Evolutionary conservation across 2,888 invertebrate species (phyloP).

Genomic region (Lacanobia wlatinum): DNA sequence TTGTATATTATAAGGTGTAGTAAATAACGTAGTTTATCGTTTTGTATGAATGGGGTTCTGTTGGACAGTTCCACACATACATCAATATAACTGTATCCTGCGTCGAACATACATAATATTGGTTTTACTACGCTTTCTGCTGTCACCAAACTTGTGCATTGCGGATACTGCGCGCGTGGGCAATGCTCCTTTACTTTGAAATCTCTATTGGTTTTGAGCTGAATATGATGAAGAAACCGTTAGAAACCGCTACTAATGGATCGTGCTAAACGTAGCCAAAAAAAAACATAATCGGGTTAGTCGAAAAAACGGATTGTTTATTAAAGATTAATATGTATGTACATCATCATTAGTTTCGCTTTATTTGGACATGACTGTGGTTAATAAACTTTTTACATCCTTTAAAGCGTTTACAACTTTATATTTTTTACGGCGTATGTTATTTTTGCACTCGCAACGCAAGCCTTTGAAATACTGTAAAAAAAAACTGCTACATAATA

Average conservation of each 20-base stretch:
- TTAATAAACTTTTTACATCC: constrained; percentile 33
- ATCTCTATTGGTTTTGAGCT: too few relatives aligned
- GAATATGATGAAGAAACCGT: neutral
- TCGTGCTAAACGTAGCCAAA: neutral
- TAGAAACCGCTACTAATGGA: neutral
- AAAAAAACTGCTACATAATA: neutral
- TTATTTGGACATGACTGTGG: neutral
- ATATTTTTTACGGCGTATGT: constrained; percentile 5
- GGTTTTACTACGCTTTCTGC: constrained; percentile 2
- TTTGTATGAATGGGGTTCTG: constrained; percentile 6
- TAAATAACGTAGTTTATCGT: constrained; percentile 24
- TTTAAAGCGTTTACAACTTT: neutral
- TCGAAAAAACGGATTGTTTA: constrained; percentile 14
- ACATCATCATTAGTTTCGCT: constrained; percentile 2
- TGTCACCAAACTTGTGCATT: constrained; percentile 14
- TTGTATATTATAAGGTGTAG: constrained; percentile 1
- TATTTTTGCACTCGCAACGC: neutral
- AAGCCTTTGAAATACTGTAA: neutral
- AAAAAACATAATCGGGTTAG: constrained; percentile 14
- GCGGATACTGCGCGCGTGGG: neutral
- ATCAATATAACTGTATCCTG: constrained; percentile 7
- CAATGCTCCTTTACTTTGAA: neutral
- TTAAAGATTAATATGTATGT: constrained; percentile 13
- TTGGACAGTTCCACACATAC: neutral
- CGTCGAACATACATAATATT: neutral